phyloP scores from a whole-genome alignment of 1,140 invertebrate genomes.

The Brachionus koreanus region DNA sequence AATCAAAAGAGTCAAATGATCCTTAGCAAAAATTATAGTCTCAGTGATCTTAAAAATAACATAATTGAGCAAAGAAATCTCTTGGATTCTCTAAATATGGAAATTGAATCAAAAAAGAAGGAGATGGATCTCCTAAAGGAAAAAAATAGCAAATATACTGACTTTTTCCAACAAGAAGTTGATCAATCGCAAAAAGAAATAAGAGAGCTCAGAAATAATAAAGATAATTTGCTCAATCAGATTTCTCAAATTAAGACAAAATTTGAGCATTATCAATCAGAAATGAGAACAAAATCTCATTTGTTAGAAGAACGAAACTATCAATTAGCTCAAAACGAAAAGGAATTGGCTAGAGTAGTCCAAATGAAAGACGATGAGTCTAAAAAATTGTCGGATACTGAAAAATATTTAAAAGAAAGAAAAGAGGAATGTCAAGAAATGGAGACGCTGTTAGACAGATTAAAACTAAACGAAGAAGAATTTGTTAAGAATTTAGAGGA shows the following conservation, averaged over 20 bases:
- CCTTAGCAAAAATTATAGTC: not conserved
- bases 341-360: not conserved
- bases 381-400: not conserved
- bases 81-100: not conserved
- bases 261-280: slow-evolving; percentile 6
- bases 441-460: not conserved
- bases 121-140: slow-evolving; percentile 24
- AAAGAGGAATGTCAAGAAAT: not conserved
- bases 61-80: slow-evolving; percentile 15
- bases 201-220: not conserved
- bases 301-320: not conserved
- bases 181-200: not conserved
- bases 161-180: not conserved
- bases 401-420: not conserved
- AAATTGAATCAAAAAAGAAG: slow-evolving; percentile 17
- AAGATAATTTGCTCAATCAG: not conserved
- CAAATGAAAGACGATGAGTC: not conserved
- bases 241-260: not conserved
- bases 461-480: not conserved
- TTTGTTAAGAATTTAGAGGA: not conserved
- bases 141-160: slow-evolving; percentile 19
- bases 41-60: not conserved
- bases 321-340: not conserved
- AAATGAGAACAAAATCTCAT: not conserved
- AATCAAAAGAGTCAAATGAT: slow-evolving; percentile 16